These are phyloP conservation scores for Eupithecia dodoneata DNA, from an alignment of 2,888 invertebrate genomes.

Conservation along the genomic window DNA sequence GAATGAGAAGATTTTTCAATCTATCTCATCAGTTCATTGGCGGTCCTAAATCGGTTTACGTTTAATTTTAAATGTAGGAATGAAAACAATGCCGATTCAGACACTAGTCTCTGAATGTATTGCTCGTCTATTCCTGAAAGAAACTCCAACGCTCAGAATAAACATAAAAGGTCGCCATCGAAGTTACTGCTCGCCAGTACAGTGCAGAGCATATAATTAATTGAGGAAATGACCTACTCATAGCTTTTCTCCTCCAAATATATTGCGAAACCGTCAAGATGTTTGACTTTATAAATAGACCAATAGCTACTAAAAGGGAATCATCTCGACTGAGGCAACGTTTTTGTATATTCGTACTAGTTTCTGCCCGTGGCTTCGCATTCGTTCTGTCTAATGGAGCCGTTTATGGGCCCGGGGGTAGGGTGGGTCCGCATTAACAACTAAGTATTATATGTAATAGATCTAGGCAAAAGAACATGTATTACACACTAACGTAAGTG, in stretches of 20 bases:
- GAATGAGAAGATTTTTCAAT: not conserved
- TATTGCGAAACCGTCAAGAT: conserved; percentile 37
- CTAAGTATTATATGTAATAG: too few relatives aligned
- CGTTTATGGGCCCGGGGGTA: not conserved
- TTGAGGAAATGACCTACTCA: conserved; percentile 70
- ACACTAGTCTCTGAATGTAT: not conserved
- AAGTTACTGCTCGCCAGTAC: conserved; percentile 69
- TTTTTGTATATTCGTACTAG: not conserved
- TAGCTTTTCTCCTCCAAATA: conserved; percentile 47
- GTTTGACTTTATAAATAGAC: conserved; percentile 16
- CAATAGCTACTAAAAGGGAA: conserved; percentile 11
- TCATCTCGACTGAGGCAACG: not conserved
- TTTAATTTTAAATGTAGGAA: conserved; percentile 3
- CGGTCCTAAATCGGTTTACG: not conserved
- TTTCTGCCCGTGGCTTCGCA: too few relatives aligned
- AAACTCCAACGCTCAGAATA: conserved; percentile 63
- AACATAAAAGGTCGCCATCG: conserved; percentile 75
- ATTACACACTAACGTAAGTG: too few relatives aligned
- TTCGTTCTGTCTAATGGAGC: too few relatives aligned
- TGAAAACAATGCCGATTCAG: conserved; percentile 5
- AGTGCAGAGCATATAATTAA: conserved; percentile 66
- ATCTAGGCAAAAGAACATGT: too few relatives aligned
- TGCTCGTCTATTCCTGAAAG: conserved; percentile 19
- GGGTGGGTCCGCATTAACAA: not conserved
- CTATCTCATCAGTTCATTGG: not conserved